Evolutionary conservation across 2,888 invertebrate genomes (phyloP), one percentile per base, ranked within the genome.

Genomic region (Villa cingulata): DNA sequence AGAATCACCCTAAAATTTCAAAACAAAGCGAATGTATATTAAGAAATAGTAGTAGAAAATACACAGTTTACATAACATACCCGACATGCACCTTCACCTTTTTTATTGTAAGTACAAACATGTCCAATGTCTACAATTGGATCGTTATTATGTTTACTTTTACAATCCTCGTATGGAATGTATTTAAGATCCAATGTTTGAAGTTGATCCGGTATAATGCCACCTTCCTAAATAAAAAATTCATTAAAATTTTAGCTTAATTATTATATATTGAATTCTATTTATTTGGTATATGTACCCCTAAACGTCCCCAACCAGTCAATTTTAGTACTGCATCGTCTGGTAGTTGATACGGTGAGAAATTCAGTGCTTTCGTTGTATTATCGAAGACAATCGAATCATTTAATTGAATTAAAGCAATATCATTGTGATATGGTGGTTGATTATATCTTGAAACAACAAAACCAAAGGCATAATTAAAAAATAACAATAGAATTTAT

Each of bases 371-470:
- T 47, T 75, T 68, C 0, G 81, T 77, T 0, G 61, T 60, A 0
- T 72, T 68, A 42, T 73, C 68, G 51, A 76, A 75, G 15, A 64
- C 62, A 3, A 81, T 71, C 19, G 71, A 68, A 0, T 70, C 57
- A 1, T 70, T 62, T 34, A 83, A 66, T 56, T 75, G 75, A 6
- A 86, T 58, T 3, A 86, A 60, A 1, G 82, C 84, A 48, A 86
- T 81, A 56, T 86, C 85, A 58, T 85, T 77, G 43, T 67, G 62
- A 41, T 64, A 66, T 29, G 60, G 27, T 1, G 68, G 66, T 41
- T 59, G 29, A 32, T 32, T 32, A 12, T 32, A 32, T 12, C 29
- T 32, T 12, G 12, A 12, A 32, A 5, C 1, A 32, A 2, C 9
- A 32, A 12, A n/a, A n/a, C n/a, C n/a, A n/a, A n/a, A n/a, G n/a